These are phyloP conservation scores for Salarias fasciatus DNA, from an alignment of 2,797 vertebrate species.

Conservation along the genomic window DNA sequence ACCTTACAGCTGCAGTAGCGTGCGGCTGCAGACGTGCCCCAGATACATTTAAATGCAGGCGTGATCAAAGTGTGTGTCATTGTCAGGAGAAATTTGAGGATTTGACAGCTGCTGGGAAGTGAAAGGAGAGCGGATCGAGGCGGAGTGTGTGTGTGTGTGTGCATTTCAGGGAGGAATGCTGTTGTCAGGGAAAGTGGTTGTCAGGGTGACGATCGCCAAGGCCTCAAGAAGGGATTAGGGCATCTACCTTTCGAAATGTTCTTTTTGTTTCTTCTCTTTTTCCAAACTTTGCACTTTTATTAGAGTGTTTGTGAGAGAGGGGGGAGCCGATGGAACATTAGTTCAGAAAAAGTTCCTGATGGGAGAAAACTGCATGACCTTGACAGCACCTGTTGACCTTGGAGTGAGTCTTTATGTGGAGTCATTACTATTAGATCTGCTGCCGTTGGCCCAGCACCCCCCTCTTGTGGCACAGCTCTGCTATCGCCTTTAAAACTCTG, in stretches of 20 bases:
- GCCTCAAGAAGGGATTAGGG: slow-evolving; percentile 20
- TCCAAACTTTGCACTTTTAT: slow-evolving; percentile 1
- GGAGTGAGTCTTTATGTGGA: slow-evolving; percentile 1
- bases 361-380: not conserved
- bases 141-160: not conserved
- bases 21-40: slow-evolving; percentile 49
- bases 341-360: not conserved
- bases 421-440: slow-evolving; percentile 5
- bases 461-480: slow-evolving; percentile 65
- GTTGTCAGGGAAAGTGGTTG: slow-evolving; percentile 51
- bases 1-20: slow-evolving; percentile 40
- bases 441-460: slow-evolving; percentile 40
- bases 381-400: slow-evolving; percentile 7
- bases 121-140: slow-evolving; percentile 10
- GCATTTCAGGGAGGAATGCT: slow-evolving; percentile 35
- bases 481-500: slow-evolving; percentile 17
- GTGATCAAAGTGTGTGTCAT: slow-evolving; percentile 55
- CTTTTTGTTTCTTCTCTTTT: no score
- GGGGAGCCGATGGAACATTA: not conserved
- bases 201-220: slow-evolving; percentile 54
- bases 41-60: slow-evolving; percentile 66
- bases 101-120: slow-evolving; percentile 36
- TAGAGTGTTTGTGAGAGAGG: not conserved
- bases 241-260: slow-evolving; percentile 18
- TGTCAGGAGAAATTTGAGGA: slow-evolving; percentile 27